These are phyloP conservation scores for Enteromius treurensis DNA, from an alignment of 2,797 vertebrate genomes.

Conservation along the genomic window DNA sequence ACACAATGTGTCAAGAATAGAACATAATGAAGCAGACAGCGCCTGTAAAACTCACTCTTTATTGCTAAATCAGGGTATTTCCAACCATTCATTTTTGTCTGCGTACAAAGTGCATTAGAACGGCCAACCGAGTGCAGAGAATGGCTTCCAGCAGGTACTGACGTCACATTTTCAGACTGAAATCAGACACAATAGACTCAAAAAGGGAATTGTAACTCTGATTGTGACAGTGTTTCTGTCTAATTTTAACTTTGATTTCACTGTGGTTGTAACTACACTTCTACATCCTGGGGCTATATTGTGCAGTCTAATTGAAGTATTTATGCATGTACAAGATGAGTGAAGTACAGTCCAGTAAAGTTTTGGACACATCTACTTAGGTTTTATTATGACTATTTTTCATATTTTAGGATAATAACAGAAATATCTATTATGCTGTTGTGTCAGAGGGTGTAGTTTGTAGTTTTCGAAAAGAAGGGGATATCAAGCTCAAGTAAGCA, in stretches of 20 bases:
- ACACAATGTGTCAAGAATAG: conserved; percentile 60
- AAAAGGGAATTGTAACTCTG: not conserved
- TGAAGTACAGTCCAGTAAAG: not conserved
- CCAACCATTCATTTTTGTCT: conserved; percentile 61
- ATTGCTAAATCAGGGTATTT: conserved; percentile 64
- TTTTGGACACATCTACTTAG: not conserved
- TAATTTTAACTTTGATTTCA: not conserved
- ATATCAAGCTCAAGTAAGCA: not conserved
- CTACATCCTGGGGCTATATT: not conserved
- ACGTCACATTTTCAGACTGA: conserved; percentile 17
- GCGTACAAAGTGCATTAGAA: conserved; percentile 74
- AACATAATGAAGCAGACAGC: conserved; percentile 40
- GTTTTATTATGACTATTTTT: not conserved
- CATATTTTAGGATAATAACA: not conserved
- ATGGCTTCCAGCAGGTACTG: not conserved
- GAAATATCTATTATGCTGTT: no score
- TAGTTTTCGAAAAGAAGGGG: not conserved
- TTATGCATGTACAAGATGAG: not conserved
- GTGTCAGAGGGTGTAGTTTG: not conserved
- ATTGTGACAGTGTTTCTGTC: not conserved
- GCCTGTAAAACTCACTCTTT: conserved; percentile 63
- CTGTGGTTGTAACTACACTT: not conserved
- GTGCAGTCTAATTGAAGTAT: not conserved
- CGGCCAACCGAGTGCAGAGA: conserved; percentile 52
- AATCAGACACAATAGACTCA: conserved; percentile 15